Evolutionary conservation across 2,113 vertebrate genomes (phyloP).

Genomic region (Sula dactylatra): DNA sequence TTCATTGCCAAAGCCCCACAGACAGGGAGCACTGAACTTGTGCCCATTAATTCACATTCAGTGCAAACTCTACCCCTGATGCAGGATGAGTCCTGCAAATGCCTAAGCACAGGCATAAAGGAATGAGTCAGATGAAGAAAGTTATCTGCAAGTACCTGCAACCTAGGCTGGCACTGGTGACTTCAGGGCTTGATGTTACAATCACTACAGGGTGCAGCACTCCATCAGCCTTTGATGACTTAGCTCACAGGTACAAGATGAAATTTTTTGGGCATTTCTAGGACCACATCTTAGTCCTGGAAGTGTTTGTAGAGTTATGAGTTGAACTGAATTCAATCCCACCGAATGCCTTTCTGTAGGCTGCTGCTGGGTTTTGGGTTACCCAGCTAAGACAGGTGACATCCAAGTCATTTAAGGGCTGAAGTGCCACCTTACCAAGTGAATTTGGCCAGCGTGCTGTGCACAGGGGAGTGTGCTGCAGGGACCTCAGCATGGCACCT

Average conservation of each 20-base stretch:
- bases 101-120: background rate
- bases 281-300: background rate
- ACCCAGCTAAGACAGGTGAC: background rate
- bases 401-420: background rate
- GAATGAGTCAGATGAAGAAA: background rate
- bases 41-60: background rate
- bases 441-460: background rate
- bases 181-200: background rate
- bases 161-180: background rate
- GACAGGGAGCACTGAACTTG: background rate
- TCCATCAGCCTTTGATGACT: background rate
- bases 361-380: background rate
- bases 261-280: background rate
- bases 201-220: background rate
- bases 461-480: background rate
- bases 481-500: background rate
- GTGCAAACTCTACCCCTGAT: background rate
- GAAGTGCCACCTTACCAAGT: background rate
- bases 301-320: background rate
- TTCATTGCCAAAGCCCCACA: background rate
- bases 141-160: background rate
- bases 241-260: background rate
- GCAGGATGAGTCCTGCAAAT: background rate
- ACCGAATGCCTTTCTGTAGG: background rate
- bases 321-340: background rate